Conservation (phyloP, 1,140 invertebrate species). For the Diploscapter pachys region DNA sequence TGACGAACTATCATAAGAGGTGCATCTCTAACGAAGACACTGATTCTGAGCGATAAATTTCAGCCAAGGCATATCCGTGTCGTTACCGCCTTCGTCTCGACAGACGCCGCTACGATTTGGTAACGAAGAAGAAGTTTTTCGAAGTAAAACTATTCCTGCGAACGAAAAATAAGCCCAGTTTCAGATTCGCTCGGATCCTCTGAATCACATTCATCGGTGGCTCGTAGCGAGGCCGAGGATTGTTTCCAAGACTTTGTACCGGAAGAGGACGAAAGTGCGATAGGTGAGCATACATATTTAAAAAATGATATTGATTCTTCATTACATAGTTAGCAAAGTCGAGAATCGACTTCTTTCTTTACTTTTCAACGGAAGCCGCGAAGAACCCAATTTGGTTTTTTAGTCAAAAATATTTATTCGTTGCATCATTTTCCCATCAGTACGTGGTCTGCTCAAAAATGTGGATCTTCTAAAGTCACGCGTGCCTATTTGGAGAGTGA, state of each 20-base stretch:
- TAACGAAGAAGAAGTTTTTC: constrained; percentile 10
- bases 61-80: constrained; percentile 29
- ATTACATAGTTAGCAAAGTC: no score
- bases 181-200: constrained; percentile 15
- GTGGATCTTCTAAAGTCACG: no score
- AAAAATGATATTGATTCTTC: no score
- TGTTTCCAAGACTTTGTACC: constrained; percentile 20
- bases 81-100: constrained; percentile 30
- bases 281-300: no score
- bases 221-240: constrained; percentile 16
- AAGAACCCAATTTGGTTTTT: no score
- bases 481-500: no score
- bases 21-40: background rate
- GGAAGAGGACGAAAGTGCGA: constrained; percentile 17
- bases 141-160: background rate
- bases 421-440: no score
- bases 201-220: constrained; percentile 27
- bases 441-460: no score
- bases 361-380: no score
- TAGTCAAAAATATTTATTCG: no score
- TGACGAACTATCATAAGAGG: constrained; percentile 34
- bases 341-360: no score
- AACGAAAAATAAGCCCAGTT: constrained; percentile 12
- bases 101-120: constrained; percentile 34
- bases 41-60: background rate